Conservation (phyloP, 2,888 invertebrate species). For the Dusona sp. region DNA sequence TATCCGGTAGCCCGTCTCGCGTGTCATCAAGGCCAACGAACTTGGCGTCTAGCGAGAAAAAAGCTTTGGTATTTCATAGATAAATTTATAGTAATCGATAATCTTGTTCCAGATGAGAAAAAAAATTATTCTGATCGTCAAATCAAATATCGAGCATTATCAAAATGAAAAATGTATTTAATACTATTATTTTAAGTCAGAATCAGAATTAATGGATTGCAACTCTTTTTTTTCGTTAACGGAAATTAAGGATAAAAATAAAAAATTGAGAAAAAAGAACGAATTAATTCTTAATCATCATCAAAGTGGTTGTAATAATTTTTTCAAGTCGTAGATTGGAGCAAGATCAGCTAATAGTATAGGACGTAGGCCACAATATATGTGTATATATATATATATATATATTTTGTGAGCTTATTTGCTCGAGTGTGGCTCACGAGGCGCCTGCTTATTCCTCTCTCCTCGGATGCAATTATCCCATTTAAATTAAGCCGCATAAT, state of each 20-base stretch:
- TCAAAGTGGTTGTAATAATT: constrained; percentile 10
- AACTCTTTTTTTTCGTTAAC: too few species aligned
- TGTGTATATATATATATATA: constrained; percentile 6
- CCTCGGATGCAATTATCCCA: constrained; percentile 82
- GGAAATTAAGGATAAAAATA: too few species aligned
- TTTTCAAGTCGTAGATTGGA: constrained; percentile 6
- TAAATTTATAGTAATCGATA: background rate
- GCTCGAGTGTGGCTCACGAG: constrained; percentile 51
- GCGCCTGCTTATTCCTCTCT: constrained; percentile 60
- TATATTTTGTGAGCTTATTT: constrained; percentile 45
- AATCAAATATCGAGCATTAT: background rate
- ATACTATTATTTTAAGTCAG: background rate
- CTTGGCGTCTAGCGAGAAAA: constrained; percentile 42
- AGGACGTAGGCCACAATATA: background rate
- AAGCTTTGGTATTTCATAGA: constrained; percentile 12
- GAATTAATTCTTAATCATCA: constrained; percentile 13
- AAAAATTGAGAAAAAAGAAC: background rate
- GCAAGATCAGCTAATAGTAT: constrained; percentile 9
- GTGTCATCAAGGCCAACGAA: constrained; percentile 65
- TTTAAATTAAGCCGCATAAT: constrained; percentile 84
- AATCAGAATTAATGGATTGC: too few species aligned
- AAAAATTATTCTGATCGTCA: background rate
- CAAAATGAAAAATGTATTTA: background rate
- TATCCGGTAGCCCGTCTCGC: constrained; percentile 59
- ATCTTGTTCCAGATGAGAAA: background rate